Percentiles rank a stretch among this genome's conserved stretches.
phyloP scores from a whole-genome alignment of 2,888 invertebrate genomes.

The Acanthosepion lycidas region DNA sequence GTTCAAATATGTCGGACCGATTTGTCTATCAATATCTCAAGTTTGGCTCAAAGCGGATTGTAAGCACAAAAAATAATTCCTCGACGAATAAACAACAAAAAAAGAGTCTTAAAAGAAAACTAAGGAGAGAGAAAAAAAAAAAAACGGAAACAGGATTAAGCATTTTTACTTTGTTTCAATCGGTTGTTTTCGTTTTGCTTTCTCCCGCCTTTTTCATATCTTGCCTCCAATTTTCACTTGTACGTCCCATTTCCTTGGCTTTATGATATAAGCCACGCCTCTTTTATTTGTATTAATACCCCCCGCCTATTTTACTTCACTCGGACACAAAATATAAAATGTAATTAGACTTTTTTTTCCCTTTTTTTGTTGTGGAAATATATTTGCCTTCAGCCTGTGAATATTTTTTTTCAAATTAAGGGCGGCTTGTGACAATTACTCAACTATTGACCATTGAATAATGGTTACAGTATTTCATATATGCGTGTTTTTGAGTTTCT shows the following conservation, averaged over 20 bases:
- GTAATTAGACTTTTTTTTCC: too few relatives aligned
- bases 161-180: neutral
- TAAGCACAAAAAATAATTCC: neutral
- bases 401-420: too few relatives aligned
- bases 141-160: neutral
- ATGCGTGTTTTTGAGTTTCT: too few relatives aligned
- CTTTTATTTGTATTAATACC: neutral
- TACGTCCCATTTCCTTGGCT: neutral
- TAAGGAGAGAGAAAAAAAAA: too few relatives aligned
- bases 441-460: too few relatives aligned
- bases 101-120: neutral
- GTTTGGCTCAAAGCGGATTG: neutral
- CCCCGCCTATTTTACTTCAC: too few relatives aligned
- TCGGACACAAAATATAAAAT: too few relatives aligned
- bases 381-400: too few relatives aligned
- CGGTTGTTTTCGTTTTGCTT: neutral
- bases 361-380: too few relatives aligned
- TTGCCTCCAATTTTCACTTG: neutral
- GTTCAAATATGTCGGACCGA: neutral
- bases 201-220: neutral
- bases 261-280: neutral
- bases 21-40: conserved; percentile 33
- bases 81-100: neutral
- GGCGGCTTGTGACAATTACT: too few relatives aligned
- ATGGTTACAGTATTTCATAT: too few relatives aligned